These are phyloP conservation scores for Taxidea taxus DNA, from an alignment of 2,113 vertebrate genomes.

Conservation along the genomic window DNA sequence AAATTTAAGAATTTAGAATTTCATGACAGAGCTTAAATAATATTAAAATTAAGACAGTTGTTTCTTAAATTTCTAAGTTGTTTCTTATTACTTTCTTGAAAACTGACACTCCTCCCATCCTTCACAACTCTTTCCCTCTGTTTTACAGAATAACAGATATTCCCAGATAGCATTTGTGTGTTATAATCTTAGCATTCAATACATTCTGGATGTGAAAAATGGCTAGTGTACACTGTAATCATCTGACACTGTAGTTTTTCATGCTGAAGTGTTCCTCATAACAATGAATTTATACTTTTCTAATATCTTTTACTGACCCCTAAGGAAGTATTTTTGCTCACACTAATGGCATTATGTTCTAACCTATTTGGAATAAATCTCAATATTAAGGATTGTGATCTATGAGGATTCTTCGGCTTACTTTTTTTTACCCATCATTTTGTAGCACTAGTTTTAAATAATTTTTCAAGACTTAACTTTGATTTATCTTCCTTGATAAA, in stretches of 20 bases:
- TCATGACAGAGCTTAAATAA: not conserved
- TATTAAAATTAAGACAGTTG: conserved; percentile 47
- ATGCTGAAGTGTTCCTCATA: not conserved
- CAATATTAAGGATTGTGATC: not conserved
- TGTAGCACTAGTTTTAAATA: not conserved
- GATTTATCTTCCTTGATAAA: conserved; percentile 9
- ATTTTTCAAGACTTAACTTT: not conserved
- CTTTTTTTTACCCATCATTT: not conserved
- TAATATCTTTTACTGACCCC: not conserved
- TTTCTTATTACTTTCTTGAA: conserved; percentile 14
- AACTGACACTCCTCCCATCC: not conserved
- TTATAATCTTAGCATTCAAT: not conserved
- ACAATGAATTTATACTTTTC: not conserved
- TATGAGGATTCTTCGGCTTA: not conserved
- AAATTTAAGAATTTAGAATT: conserved; percentile 68
- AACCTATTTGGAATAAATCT: not conserved
- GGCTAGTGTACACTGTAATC: not conserved
- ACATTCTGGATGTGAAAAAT: not conserved
- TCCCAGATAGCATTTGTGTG: not conserved
- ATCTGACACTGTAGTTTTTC: not conserved
- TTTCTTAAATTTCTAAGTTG: not conserved
- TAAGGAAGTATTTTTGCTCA: not conserved
- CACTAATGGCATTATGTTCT: not conserved
- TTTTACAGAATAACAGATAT: not conserved
- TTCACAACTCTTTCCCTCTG: not conserved